Conservation (phyloP, 2,113 vertebrate genomes). For the Hyaena hyaena region DNA sequence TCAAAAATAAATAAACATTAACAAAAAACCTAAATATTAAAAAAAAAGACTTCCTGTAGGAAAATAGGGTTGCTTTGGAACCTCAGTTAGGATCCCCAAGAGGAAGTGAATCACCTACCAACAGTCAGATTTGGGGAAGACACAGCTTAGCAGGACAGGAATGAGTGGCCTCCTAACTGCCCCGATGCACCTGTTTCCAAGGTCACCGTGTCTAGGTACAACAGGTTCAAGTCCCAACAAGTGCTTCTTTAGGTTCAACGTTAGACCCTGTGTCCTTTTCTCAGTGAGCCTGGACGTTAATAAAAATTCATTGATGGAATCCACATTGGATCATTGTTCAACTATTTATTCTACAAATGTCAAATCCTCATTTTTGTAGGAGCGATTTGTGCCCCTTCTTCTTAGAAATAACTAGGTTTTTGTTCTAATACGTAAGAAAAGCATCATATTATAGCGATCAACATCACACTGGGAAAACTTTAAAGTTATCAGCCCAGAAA, state of each 20-base stretch:
- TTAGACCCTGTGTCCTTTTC: background rate
- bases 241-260: background rate
- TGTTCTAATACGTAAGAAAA: slow-evolving; percentile 38
- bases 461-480: slow-evolving; percentile 1
- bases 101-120: background rate
- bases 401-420: background rate
- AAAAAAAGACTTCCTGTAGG: background rate
- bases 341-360: background rate
- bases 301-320: background rate
- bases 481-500: slow-evolving; percentile 28
- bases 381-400: background rate
- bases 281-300: background rate
- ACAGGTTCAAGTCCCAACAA: background rate
- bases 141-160: background rate
- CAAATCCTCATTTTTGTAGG: background rate
- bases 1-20: too few species aligned
- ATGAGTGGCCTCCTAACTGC: background rate
- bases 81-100: background rate
- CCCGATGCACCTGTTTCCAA: too few species aligned
- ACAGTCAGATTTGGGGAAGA: background rate
- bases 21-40: too few species aligned
- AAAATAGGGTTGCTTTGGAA: background rate
- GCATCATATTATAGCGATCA: background rate
- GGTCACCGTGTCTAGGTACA: background rate
- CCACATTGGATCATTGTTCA: background rate